Evolutionary conservation across 2,888 invertebrate species (phyloP).

Genomic region (Limnephilus auricula): DNA sequence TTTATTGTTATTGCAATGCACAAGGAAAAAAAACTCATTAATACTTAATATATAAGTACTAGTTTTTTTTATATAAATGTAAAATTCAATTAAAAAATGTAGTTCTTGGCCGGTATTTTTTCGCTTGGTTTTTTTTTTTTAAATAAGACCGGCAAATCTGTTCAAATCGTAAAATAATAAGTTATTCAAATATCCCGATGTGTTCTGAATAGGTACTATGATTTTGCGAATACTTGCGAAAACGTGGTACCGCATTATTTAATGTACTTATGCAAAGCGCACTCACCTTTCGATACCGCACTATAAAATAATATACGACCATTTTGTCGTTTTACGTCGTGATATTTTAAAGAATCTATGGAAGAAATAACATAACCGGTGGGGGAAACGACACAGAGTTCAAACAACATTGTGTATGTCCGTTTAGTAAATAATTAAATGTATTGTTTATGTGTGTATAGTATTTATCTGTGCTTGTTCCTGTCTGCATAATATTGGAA

Average conservation of each 20-base stretch:
- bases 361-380: background rate
- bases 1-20: background rate
- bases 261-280: slow-evolving; percentile 13
- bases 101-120: background rate
- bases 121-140: background rate
- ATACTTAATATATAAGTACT: background rate
- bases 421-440: background rate
- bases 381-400: background rate
- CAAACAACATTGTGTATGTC: background rate
- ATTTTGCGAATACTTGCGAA: background rate
- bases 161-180: background rate
- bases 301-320: background rate
- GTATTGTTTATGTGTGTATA: background rate
- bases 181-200: background rate
- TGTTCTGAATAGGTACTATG: background rate
- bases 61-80: background rate
- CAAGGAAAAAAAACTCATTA: background rate
- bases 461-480: background rate
- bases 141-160: background rate
- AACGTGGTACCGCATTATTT: background rate
- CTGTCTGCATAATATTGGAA: background rate
- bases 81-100: background rate
- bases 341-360: slow-evolving; percentile 4
- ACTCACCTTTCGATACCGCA: slow-evolving; percentile 11
- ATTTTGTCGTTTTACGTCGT: background rate